These are phyloP conservation scores for Syngnathus scovelli DNA, from an alignment of 2,113 vertebrate species.

Conservation along the genomic window DNA sequence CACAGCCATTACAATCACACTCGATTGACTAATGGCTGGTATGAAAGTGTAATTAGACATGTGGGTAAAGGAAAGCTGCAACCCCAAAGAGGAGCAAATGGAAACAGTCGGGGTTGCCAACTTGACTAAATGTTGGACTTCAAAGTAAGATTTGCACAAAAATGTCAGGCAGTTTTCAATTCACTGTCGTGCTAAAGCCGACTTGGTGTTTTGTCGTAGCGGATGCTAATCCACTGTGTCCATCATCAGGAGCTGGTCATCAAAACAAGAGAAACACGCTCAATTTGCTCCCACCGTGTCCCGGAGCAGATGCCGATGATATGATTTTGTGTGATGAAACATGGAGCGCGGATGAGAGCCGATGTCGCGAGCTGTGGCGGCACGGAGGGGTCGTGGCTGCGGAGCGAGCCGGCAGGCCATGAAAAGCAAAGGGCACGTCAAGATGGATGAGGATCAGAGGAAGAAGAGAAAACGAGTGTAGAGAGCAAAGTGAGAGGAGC, in stretches of 20 bases:
- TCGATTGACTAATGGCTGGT: slow-evolving; percentile 13
- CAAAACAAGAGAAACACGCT: slow-evolving; percentile 47
- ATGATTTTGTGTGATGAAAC: slow-evolving; percentile 41
- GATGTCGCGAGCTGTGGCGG: slow-evolving; percentile 24
- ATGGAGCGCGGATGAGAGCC: slow-evolving; percentile 15
- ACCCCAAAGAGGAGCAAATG: slow-evolving; percentile 1
- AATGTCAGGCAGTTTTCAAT: slow-evolving; percentile 25
- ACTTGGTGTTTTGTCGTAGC: slow-evolving; percentile 24
- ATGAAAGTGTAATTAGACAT: slow-evolving; percentile 27
- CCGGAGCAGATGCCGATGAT: slow-evolving; percentile 41
- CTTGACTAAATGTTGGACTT: not conserved
- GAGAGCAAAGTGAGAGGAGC: slow-evolving; percentile 43
- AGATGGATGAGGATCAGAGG: slow-evolving; percentile 61
- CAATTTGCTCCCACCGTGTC: slow-evolving; percentile 55
- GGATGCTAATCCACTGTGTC: slow-evolving; percentile 12
- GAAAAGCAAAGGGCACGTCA: slow-evolving; percentile 69
- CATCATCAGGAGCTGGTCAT: slow-evolving; percentile 15
- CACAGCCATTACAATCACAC: slow-evolving; percentile 33
- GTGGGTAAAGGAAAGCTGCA: not conserved
- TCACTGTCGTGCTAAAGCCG: slow-evolving; percentile 15
- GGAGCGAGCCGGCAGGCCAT: slow-evolving; percentile 46
- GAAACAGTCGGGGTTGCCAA: not conserved
- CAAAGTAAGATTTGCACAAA: slow-evolving; percentile 9
- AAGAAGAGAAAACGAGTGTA: slow-evolving; percentile 34
- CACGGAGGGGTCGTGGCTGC: slow-evolving; percentile 22